A percentile compares a stretch with the other conserved stretches of the same genome.
Evolutionary conservation across 2,797 vertebrate genomes (phyloP).

Genomic region (Taeniopygia guttata): DNA sequence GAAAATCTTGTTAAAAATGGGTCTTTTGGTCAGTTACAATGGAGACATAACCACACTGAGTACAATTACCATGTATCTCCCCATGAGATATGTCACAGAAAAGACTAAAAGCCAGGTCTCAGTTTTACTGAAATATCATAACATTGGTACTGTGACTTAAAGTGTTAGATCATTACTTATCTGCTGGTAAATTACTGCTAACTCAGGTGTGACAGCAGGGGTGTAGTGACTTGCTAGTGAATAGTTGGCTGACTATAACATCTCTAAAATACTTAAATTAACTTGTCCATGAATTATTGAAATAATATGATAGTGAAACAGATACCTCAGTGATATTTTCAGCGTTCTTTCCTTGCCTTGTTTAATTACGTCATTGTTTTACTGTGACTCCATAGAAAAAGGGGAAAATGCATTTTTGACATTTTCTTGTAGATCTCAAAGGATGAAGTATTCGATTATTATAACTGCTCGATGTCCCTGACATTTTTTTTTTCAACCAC

Average conservation of each 20-base stretch:
- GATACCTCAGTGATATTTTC: not conserved
- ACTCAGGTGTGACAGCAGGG: not conserved
- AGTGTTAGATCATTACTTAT: not conserved
- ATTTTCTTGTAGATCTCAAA: not conserved
- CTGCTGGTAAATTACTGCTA: constrained; percentile 8
- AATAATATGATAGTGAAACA: not conserved
- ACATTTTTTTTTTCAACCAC: not conserved
- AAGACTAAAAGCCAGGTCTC: not conserved
- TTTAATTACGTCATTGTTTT: not conserved
- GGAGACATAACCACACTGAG: not conserved
- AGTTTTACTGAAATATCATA: not conserved
- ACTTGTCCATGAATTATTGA: constrained; percentile 19
- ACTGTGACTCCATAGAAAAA: not conserved
- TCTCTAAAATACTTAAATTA: not conserved
- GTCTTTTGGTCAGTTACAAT: not conserved
- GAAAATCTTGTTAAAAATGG: not conserved
- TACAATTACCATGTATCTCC: not conserved
- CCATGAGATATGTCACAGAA: not conserved
- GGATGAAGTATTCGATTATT: not conserved
- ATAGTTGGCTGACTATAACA: not conserved
- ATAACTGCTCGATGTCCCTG: not conserved
- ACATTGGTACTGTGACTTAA: not conserved
- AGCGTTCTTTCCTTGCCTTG: not conserved
- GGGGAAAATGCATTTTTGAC: not conserved
- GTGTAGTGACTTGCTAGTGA: not conserved